Percentiles rank a stretch among this genome's conserved stretches.
These are phyloP conservation scores for Tubulanus polymorphus DNA, from an alignment of 2,888 invertebrate genomes.

Conservation along the genomic window DNA sequence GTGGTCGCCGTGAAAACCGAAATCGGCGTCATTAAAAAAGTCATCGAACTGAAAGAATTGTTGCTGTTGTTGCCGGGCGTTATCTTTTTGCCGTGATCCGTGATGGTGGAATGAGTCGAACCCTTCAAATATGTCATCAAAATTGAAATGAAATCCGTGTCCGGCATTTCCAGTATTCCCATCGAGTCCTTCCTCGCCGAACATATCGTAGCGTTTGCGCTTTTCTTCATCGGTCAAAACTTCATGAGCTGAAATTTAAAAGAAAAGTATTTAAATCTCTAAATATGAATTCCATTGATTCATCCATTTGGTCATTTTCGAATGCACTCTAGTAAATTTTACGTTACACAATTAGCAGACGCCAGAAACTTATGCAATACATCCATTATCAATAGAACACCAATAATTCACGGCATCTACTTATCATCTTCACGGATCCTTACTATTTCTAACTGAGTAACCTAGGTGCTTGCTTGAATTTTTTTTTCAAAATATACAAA, in stretches of 20 bases:
- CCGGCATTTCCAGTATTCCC: constrained; percentile 27
- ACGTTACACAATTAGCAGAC: no score
- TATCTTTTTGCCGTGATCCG: no score
- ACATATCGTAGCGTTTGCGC: constrained; percentile 53
- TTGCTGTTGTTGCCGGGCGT: no score
- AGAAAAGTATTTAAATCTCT: not conserved
- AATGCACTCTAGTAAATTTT: not conserved
- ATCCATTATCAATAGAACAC: no score
- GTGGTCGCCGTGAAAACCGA: constrained; percentile 19
- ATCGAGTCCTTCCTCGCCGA: constrained; percentile 49
- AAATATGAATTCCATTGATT: not conserved
- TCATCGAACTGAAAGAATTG: constrained; percentile 51
- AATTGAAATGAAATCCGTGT: constrained; percentile 12
- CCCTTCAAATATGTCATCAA: constrained; percentile 22
- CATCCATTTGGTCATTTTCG: not conserved
- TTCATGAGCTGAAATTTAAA: constrained; percentile 54
- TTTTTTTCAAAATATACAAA: no score
- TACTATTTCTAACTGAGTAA: no score
- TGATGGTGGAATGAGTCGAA: no score
- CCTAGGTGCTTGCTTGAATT: no score
- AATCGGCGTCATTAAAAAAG: constrained; percentile 44
- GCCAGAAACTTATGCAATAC: no score
- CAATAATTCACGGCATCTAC: no score
- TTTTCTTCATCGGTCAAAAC: constrained; percentile 54
- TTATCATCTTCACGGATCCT: no score